Conservation (phyloP, 2,113 vertebrate species). For the Callorhinus ursinus region DNA sequence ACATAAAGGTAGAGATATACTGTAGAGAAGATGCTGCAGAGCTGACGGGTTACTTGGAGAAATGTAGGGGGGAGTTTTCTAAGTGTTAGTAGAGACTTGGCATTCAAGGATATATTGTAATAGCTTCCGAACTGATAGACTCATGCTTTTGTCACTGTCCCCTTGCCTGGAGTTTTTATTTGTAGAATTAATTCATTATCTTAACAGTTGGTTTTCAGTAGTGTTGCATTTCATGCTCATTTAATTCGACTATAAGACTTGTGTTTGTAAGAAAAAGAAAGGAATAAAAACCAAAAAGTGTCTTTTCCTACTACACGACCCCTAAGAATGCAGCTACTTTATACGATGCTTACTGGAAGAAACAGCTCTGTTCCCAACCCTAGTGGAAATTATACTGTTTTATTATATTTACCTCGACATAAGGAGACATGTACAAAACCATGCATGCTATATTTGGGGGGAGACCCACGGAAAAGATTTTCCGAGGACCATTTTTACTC, state of each 20-base stretch:
- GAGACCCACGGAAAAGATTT: background rate
- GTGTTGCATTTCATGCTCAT: background rate
- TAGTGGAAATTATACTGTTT: background rate
- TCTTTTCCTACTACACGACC: background rate
- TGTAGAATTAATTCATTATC: background rate
- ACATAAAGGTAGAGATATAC: background rate
- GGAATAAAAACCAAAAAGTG: background rate
- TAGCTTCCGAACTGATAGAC: background rate
- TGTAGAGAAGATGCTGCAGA: background rate
- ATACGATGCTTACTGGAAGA: background rate
- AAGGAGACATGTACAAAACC: background rate
- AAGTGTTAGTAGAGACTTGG: background rate
- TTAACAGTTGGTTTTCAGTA: background rate
- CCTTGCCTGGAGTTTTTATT: constrained; percentile 15
- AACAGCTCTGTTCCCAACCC: background rate
- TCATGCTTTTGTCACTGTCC: background rate
- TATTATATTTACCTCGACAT: background rate
- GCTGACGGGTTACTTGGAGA: background rate
- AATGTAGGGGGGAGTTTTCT: background rate
- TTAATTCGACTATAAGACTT: background rate
- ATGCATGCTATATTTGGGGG: background rate
- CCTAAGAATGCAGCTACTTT: background rate
- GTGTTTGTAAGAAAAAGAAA: background rate
- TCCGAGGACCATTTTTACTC: background rate
- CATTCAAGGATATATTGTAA: background rate